phyloP scores from a whole-genome alignment of 2,888 invertebrate species.

The Willowsia nigromaculata region DNA sequence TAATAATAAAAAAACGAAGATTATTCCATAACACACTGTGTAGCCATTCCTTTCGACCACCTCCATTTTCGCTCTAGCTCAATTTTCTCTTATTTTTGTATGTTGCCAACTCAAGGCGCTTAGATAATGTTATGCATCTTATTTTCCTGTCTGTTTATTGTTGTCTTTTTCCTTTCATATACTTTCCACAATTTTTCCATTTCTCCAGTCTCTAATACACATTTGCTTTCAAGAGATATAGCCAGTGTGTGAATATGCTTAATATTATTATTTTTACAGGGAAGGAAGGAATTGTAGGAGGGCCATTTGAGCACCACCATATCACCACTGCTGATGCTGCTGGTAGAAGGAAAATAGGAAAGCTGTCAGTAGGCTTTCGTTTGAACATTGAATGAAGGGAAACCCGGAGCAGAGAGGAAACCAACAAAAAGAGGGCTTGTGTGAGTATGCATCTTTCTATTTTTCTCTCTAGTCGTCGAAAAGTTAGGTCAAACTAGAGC shows the following conservation, averaged over 20 bases:
- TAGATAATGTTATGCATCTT: not conserved
- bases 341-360: not conserved
- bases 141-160: slow-evolving; percentile 10
- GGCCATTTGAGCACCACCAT: not conserved
- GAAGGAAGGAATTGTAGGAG: not conserved
- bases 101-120: too few species aligned
- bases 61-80: slow-evolving; percentile 5
- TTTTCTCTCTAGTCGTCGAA: slow-evolving; percentile 21
- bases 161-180: not conserved
- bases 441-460: not conserved
- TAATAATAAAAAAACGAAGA: not conserved
- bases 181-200: not conserved
- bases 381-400: slow-evolving; percentile 8
- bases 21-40: not conserved
- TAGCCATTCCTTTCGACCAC: not conserved
- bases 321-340: not conserved
- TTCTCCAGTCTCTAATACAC: not conserved
- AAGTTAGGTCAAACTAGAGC: slow-evolving; percentile 66
- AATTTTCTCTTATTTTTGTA: not conserved
- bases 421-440: not conserved
- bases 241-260: not conserved
- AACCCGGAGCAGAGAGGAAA: not conserved
- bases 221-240: not conserved
- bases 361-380: slow-evolving; percentile 24
- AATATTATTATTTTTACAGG: not conserved